Evolutionary conservation across 2,888 invertebrate genomes (phyloP), one percentile per base, ranked within the genome.

Genomic region (Drosophila glabriapex): DNA sequence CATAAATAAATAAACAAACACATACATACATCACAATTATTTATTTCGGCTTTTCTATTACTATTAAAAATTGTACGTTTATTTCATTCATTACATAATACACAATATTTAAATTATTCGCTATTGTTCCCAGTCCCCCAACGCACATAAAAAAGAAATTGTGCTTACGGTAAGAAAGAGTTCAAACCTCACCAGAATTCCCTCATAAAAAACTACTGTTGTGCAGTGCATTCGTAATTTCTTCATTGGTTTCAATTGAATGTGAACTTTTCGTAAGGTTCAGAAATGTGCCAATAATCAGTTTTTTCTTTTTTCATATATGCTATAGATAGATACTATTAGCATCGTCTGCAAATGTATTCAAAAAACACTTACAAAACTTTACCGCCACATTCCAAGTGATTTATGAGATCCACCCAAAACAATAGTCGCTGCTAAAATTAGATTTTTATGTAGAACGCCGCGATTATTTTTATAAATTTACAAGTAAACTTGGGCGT

Each of bases 171-270:
- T 35, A 16, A 54, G 10, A 25, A 25, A 4, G 97, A 0, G 96
- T 97, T 93, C 97, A 97, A 91, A 96, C 96, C 69, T 78, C 71
- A 81, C 72, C 86, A 80, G 83, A 88, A 90, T 89, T 75, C 76
- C 77, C 63, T 74, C 80, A 81, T 84, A 73, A 85, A 77, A 75
- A 85, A 53, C 50, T 12, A 66, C 55, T 59, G 72, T 65, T 52
- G 54, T 64, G 50, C 68, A 53, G 31, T 64, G 66, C 39, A 59
- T 73, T 60, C 67, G 76, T 80, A 83, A 87, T 87, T 89, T 87
- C 80, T 89, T 85, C 77, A 85, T 85, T 83, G 76, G 64, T 61
- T 76, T 80, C 81, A 91, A 90, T 91, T 90, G 74, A 77, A 75
- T 56, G 46, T 68, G 60, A 84, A 82, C 66, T 79, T 65, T 68